Evolutionary conservation across 2,888 invertebrate species (phyloP).

Genomic region (Archaeoteleia sp.): DNA sequence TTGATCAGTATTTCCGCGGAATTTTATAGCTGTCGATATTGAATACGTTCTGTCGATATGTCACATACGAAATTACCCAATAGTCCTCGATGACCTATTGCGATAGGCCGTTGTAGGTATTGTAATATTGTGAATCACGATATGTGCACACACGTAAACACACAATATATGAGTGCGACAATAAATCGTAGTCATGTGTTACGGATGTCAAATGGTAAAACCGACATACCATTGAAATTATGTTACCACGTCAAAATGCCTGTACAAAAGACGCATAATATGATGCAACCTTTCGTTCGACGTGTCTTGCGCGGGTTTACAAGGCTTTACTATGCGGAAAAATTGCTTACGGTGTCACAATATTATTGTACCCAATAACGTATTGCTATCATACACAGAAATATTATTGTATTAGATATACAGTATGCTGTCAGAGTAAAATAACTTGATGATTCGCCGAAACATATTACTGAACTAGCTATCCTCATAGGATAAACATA

Average conservation of each 20-base stretch:
- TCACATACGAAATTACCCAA: conserved; percentile 39
- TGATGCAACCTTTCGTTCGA: conserved; percentile 8
- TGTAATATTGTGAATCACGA: conserved; percentile 45
- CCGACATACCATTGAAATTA: conserved; percentile 26
- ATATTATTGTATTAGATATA: too few species aligned
- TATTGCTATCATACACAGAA: too few species aligned
- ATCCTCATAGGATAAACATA: too few species aligned
- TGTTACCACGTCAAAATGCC: conserved; percentile 30
- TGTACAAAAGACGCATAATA: conserved; percentile 13
- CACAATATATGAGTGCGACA: conserved; percentile 31
- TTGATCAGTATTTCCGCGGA: conserved; percentile 5
- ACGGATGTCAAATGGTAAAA: conserved; percentile 45
- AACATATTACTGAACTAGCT: too few species aligned
- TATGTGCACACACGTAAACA: too few species aligned
- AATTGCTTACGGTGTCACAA: too few species aligned
- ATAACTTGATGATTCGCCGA: too few species aligned
- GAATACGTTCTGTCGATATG: conserved; percentile 30
- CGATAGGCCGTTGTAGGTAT: conserved; percentile 39
- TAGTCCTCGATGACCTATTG: conserved; percentile 47
- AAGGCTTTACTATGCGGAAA: too few species aligned
- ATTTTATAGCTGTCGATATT: conserved; percentile 11
- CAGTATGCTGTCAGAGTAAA: too few species aligned
- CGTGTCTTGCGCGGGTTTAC: neutral
- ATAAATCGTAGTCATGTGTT: conserved; percentile 47
- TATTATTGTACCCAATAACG: too few species aligned